These are phyloP conservation scores for Balaeniceps rex DNA, from an alignment of 2,113 vertebrate species.

Conservation along the genomic window DNA sequence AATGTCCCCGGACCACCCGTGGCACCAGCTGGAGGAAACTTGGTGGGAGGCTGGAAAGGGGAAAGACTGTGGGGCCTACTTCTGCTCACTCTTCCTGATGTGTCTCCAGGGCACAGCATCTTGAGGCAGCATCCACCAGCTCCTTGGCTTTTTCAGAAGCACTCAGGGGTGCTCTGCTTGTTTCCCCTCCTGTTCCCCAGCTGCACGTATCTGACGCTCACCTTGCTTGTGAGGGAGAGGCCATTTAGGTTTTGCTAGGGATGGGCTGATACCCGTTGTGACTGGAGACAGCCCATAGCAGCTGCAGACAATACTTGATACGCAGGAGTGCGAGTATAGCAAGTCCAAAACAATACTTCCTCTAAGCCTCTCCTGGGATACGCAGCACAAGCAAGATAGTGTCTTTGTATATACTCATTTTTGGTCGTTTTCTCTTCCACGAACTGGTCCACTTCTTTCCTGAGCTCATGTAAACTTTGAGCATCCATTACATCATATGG, in stretches of 20 bases:
- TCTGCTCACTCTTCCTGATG: rapidly evolving
- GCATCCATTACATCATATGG: rapidly evolving
- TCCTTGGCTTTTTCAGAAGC: not conserved
- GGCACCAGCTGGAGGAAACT: not conserved
- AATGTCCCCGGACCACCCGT: rapidly evolving
- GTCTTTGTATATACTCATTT: not conserved
- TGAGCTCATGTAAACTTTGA: not conserved
- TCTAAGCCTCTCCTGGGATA: not conserved
- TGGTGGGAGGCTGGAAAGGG: not conserved
- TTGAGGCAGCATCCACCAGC: not conserved
- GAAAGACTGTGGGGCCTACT: rapidly evolving
- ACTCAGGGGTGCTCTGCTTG: not conserved
- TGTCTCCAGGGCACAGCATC: not conserved
- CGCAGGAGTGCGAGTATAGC: rapidly evolving
- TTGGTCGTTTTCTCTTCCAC: rapidly evolving
- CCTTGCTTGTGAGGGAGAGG: not conserved
- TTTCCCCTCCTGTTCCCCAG: not conserved
- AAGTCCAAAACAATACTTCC: not conserved
- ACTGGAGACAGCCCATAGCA: not conserved
- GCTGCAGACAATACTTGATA: not conserved
- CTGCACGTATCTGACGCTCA: not conserved
- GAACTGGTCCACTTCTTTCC: not conserved
- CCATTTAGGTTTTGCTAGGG: not conserved
- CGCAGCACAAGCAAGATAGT: rapidly evolving
- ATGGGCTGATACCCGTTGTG: rapidly evolving